Percentiles rank a stretch among this genome's conserved stretches.
Conservation (phyloP, 2,113 vertebrate genomes). For the Prunella fulvescens region DNA sequence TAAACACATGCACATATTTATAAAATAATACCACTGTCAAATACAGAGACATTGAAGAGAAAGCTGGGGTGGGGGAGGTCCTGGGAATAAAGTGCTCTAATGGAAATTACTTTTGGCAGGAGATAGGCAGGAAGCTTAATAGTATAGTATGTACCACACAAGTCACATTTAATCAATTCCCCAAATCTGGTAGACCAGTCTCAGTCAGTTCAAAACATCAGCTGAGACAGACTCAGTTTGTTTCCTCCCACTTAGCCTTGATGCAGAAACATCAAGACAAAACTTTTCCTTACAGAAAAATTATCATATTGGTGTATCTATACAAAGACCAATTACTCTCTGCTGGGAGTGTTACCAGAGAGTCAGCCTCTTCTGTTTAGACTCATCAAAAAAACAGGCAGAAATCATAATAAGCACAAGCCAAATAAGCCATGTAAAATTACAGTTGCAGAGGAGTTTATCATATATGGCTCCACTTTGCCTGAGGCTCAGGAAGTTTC, state of each 20-base stretch:
- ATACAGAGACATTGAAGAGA: neutral
- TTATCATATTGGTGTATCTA: neutral
- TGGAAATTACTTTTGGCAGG: constrained; percentile 7
- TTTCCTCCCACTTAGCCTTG: neutral
- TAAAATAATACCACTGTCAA: neutral
- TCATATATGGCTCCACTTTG: neutral
- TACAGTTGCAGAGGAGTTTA: neutral
- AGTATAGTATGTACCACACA: neutral
- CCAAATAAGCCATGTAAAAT: neutral
- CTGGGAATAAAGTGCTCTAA: neutral
- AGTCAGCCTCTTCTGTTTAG: neutral
- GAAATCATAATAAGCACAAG: neutral
- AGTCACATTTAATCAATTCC: constrained; percentile 18
- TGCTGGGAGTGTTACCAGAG: neutral
- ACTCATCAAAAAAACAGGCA: neutral
- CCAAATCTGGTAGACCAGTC: neutral
- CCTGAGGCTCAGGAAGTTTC: neutral
- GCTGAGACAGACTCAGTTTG: neutral
- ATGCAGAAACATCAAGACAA: neutral
- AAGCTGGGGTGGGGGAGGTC: neutral
- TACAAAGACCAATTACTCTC: neutral
- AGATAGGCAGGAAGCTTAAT: neutral
- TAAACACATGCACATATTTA: neutral
- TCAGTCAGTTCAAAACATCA: neutral
- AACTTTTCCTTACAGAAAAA: neutral